Evolutionary conservation across 2,888 invertebrate species (phyloP).

Genomic region (Netelia fuscicornis): DNA sequence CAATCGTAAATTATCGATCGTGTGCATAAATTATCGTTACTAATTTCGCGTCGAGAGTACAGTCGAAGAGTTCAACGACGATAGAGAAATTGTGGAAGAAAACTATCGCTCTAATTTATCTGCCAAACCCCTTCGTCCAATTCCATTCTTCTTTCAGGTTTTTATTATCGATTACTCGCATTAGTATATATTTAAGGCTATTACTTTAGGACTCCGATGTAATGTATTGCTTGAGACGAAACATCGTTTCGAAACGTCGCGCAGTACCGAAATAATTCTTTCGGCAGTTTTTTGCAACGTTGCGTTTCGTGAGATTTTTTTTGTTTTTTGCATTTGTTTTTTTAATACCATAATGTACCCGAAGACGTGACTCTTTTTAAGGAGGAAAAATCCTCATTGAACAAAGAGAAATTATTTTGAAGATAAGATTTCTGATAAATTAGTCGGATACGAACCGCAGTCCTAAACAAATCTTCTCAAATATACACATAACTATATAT

Average conservation of each 20-base stretch:
- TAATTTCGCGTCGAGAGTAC: background rate
- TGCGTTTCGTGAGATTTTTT: too few relatives aligned
- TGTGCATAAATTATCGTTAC: background rate
- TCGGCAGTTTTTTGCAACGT: too few relatives aligned
- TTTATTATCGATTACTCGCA: background rate
- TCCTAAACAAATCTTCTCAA: background rate
- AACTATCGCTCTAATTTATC: background rate
- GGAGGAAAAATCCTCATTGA: too few relatives aligned
- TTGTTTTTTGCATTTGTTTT: too few relatives aligned
- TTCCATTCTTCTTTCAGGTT: background rate
- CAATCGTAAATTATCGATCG: background rate
- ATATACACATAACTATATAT: background rate
- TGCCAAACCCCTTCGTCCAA: background rate
- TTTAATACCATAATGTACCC: too few relatives aligned
- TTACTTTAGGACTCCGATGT: too few relatives aligned
- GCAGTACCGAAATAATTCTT: too few relatives aligned
- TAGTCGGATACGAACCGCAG: background rate
- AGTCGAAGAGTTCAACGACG: background rate
- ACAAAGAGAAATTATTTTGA: too few relatives aligned
- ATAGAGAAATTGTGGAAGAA: background rate
- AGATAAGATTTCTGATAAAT: background rate
- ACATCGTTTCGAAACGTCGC: too few relatives aligned
- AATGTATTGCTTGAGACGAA: too few relatives aligned
- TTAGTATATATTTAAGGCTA: background rate
- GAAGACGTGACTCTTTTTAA: too few relatives aligned